Conservation (phyloP, 2,113 vertebrate species). For the Tringa solitaria region DNA sequence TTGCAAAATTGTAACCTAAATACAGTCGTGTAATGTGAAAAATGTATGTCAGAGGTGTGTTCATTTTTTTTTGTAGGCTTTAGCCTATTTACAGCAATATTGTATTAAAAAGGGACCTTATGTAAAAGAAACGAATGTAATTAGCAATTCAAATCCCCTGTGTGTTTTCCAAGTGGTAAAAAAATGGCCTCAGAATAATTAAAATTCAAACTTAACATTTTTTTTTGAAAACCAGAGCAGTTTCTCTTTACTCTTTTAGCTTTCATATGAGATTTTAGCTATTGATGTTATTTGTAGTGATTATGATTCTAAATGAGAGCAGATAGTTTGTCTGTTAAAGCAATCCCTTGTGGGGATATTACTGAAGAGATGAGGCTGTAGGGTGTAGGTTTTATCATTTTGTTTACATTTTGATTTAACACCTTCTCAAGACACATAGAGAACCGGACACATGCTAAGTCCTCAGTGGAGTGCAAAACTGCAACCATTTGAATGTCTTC, state of each 20-base stretch:
- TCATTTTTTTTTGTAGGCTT: fast-evolving
- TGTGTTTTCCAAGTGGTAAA: neutral
- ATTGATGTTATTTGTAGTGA: neutral
- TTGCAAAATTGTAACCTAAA: neutral
- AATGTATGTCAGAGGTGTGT: neutral
- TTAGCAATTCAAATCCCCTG: neutral
- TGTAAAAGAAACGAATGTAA: neutral
- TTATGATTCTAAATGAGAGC: neutral
- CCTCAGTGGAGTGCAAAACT: neutral
- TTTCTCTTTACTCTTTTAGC: neutral
- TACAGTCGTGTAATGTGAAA: neutral
- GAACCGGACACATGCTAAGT: neutral
- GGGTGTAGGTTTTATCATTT: neutral
- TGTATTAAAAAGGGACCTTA: neutral
- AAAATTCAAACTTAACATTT: neutral
- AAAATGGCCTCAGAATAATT: neutral
- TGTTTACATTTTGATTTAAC: neutral
- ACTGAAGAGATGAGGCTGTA: neutral
- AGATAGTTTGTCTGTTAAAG: neutral
- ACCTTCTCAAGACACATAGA: neutral
- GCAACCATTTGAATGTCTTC: neutral
- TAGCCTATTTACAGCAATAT: neutral
- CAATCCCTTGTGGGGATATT: neutral
- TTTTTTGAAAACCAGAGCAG: neutral
- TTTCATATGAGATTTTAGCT: neutral